A percentile compares a stretch with the other conserved stretches of the same genome.
Conservation (phyloP, 2,113 vertebrate species). For the Aspidoscelis tigris region DNA sequence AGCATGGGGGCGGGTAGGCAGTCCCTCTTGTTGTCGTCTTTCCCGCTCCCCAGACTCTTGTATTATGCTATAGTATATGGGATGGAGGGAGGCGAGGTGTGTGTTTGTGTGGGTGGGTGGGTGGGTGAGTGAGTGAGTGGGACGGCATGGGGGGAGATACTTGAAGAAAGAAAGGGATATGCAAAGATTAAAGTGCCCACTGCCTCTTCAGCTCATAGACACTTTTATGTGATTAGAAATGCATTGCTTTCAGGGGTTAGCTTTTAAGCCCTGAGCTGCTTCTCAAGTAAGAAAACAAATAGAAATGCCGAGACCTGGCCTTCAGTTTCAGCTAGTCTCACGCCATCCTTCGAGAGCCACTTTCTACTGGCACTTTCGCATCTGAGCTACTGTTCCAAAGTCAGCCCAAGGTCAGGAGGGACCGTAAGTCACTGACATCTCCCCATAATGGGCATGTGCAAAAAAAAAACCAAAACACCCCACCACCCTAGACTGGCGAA, state of each 20-base stretch:
- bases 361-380: slow-evolving; percentile 61
- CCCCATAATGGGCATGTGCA: slow-evolving; percentile 32
- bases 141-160: slow-evolving; percentile 49
- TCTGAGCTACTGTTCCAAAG: slow-evolving; percentile 70
- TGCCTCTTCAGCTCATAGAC: slow-evolving; percentile 74
- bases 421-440: slow-evolving; percentile 70
- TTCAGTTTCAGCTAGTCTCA: slow-evolving; percentile 61
- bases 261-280: slow-evolving; percentile 78
- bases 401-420: slow-evolving; percentile 65
- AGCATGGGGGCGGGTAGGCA: slow-evolving; percentile 73
- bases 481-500: not conserved
- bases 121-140: slow-evolving; percentile 32
- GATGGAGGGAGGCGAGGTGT: slow-evolving; percentile 54
- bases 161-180: slow-evolving; percentile 73
- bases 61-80: slow-evolving; percentile 68
- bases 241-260: slow-evolving; percentile 78
- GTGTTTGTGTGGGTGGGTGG: not conserved
- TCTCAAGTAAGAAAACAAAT: slow-evolving; percentile 81
- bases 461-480: not conserved
- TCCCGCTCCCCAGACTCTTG: slow-evolving; percentile 60
- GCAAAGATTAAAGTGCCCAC: slow-evolving; percentile 74
- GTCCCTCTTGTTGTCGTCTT: slow-evolving; percentile 58
- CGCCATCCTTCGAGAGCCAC: slow-evolving; percentile 69
- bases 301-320: slow-evolving; percentile 73
- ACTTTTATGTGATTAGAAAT: slow-evolving; percentile 82